Evolutionary conservation across 2,797 vertebrate species (phyloP).

Genomic region (Sebastes alutus): DNA sequence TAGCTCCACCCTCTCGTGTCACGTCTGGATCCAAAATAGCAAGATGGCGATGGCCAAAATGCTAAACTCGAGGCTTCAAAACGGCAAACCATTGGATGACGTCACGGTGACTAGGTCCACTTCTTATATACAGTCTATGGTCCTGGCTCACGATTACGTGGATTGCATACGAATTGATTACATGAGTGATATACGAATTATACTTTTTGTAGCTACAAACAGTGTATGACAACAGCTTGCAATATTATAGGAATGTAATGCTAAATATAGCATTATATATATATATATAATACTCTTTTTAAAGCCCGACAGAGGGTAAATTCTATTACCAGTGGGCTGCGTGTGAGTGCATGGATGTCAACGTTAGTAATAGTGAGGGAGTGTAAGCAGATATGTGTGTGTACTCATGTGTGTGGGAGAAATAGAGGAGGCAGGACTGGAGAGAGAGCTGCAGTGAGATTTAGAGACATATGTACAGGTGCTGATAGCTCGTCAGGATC

Average conservation of each 20-base stretch:
- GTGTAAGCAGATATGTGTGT: slow-evolving; percentile 14
- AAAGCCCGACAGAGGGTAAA: neutral
- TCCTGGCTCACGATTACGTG: neutral
- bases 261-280: neutral
- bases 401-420: neutral
- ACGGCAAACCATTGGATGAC: too few species aligned
- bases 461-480: slow-evolving; percentile 91
- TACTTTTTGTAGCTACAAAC: neutral
- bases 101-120: too few species aligned
- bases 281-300: neutral
- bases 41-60: too few species aligned
- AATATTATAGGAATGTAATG: neutral
- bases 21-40: too few species aligned
- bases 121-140: too few species aligned
- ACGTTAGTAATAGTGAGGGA: slow-evolving; percentile 9
- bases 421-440: slow-evolving; percentile 15
- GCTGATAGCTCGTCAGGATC: slow-evolving; percentile 87
- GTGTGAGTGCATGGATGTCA: slow-evolving; percentile 1
- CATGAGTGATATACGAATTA: neutral
- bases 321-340: slow-evolving; percentile 3
- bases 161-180: neutral
- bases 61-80: too few species aligned
- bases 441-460: slow-evolving; percentile 76
- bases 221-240: neutral
- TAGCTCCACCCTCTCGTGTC: too few species aligned